These are phyloP conservation scores for Cavia porcellus DNA, from an alignment of 2,113 vertebrate genomes.

Conservation along the genomic window DNA sequence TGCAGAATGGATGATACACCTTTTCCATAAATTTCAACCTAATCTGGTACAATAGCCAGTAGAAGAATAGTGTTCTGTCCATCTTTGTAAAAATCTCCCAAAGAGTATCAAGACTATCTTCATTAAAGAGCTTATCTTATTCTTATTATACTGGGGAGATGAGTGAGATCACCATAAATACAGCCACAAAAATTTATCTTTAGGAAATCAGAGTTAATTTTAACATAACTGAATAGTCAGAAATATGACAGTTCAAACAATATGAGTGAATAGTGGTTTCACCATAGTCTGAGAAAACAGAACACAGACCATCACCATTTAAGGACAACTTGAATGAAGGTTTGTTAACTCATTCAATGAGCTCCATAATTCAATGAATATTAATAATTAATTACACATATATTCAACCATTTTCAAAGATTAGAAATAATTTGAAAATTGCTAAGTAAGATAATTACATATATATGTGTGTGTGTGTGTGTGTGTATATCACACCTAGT, in stretches of 20 bases:
- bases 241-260: constrained; percentile 43
- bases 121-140: background rate
- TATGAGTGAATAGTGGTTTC: background rate
- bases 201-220: constrained; percentile 4
- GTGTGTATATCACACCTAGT: no score
- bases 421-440: background rate
- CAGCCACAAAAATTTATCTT: background rate
- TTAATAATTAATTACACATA: background rate
- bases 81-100: background rate
- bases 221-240: background rate
- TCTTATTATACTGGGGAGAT: background rate
- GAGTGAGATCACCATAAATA: constrained; percentile 18
- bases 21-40: background rate
- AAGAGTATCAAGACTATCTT: background rate
- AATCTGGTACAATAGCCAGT: background rate
- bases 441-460: background rate
- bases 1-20: background rate
- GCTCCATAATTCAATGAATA: background rate
- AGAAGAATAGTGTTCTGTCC: background rate
- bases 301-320: background rate
- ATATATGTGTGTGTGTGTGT: no score
- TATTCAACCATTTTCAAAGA: background rate
- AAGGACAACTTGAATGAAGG: background rate
- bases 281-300: background rate
- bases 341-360: background rate